Evolutionary conservation across 1,140 invertebrate species (phyloP).

Genomic region (Drosophila repleta): DNA sequence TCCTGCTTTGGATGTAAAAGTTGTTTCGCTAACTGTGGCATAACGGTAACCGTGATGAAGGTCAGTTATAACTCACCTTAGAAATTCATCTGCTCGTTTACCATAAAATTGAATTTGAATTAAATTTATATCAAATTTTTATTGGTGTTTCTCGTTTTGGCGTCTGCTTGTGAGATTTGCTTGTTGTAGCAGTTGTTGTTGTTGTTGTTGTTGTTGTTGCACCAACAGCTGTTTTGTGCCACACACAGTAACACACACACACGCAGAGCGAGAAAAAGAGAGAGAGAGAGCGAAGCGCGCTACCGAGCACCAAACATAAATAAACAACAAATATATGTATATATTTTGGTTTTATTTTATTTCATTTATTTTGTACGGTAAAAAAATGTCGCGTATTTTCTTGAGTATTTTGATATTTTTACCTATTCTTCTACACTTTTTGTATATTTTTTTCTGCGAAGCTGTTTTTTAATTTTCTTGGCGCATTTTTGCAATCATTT

Average conservation of each 20-base stretch:
- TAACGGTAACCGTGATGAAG: conserved; percentile 11
- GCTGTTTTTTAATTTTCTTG: conserved; percentile 51
- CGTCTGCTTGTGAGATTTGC: conserved; percentile 23
- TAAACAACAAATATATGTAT: conserved; percentile 68
- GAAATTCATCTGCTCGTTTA: background rate
- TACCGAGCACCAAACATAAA: conserved; percentile 53
- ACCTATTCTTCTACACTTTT: background rate
- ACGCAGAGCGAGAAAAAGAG: conserved; percentile 5
- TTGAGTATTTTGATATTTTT: conserved; percentile 27
- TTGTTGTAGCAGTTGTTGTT: conserved; percentile 43
- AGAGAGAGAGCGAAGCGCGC: conserved; percentile 15
- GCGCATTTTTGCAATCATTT: conserved; percentile 56
- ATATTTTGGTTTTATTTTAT: conserved; percentile 49
- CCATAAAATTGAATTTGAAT: conserved; percentile 6
- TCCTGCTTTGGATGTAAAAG: background rate
- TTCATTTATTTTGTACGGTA: conserved; percentile 19
- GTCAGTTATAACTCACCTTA: conserved; percentile 20
- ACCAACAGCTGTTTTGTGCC: conserved; percentile 70
- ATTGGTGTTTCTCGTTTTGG: conserved; percentile 5
- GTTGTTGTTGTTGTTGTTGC: conserved; percentile 47
- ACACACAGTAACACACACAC: conserved; percentile 28
- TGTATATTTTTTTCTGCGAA: conserved; percentile 7
- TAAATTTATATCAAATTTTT: conserved; percentile 13
- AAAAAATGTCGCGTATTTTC: conserved; percentile 39
- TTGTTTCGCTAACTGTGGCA: background rate